Conservation (phyloP, 2,888 invertebrate species). For the Chouioia cunea region DNA sequence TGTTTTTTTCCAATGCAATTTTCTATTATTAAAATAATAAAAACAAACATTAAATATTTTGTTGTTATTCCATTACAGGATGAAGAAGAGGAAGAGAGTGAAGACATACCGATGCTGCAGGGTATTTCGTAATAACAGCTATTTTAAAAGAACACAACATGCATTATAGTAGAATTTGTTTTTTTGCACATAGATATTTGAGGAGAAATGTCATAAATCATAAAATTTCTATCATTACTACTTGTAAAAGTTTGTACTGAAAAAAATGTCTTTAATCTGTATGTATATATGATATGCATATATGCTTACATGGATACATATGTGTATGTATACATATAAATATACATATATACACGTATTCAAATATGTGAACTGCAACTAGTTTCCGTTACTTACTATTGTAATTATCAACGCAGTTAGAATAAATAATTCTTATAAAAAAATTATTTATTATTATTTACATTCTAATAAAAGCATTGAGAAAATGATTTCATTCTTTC, state of each 20-base stretch:
- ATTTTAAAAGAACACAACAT: slow-evolving; percentile 33
- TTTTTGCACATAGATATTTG: slow-evolving; percentile 17
- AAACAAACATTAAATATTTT: slow-evolving; percentile 6
- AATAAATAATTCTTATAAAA: not conserved
- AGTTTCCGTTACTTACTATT: slow-evolving; percentile 1
- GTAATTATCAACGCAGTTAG: not conserved
- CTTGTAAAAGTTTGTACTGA: not conserved
- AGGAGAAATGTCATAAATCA: slow-evolving; percentile 32
- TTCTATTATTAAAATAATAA: slow-evolving; percentile 8
- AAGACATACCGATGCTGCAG: slow-evolving; percentile 63
- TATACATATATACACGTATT: not conserved
- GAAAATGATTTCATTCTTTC: slow-evolving; percentile 18
- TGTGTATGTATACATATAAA: not conserved
- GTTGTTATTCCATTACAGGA: slow-evolving; percentile 55
- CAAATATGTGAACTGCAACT: not conserved
- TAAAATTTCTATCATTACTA: slow-evolving; percentile 1
- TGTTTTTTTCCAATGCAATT: slow-evolving; percentile 26
- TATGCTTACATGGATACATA: not conserved
- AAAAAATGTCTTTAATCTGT: not conserved
- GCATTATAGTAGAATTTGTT: slow-evolving; percentile 34
- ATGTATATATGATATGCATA: not conserved
- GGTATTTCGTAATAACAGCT: slow-evolving; percentile 65
- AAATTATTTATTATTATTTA: not conserved
- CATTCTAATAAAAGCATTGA: not conserved
- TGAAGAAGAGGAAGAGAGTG: slow-evolving; percentile 69